Percentiles rank a stretch among this genome's conserved stretches.
These are phyloP conservation scores for Rattus rattus DNA, from an alignment of 2,113 vertebrate species.

Conservation along the genomic window DNA sequence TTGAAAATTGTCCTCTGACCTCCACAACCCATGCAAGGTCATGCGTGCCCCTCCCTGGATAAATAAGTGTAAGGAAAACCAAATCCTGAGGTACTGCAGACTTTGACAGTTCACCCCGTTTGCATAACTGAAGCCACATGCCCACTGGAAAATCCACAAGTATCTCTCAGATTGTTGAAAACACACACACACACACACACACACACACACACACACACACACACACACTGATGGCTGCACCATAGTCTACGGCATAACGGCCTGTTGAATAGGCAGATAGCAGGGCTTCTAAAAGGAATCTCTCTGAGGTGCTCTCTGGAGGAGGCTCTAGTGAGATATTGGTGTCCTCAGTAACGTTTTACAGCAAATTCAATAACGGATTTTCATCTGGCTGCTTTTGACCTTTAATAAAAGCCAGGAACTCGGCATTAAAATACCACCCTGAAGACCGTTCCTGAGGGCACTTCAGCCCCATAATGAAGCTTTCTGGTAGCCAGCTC, in stretches of 20 bases:
- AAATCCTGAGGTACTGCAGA: neutral
- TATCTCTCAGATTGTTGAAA: conserved; percentile 28
- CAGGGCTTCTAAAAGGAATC: neutral
- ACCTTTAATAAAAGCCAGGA: conserved; percentile 76
- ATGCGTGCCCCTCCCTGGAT: neutral
- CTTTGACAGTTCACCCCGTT: neutral
- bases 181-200: neutral
- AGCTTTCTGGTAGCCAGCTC: neutral
- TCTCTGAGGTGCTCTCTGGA: neutral
- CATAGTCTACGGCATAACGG: neutral
- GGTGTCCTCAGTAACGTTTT: conserved; percentile 66
- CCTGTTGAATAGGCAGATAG: neutral
- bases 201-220: no score
- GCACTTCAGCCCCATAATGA: neutral
- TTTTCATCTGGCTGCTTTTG: conserved; percentile 72
- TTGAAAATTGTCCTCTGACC: neutral
- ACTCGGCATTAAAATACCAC: conserved; percentile 61
- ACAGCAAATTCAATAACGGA: conserved; percentile 70
- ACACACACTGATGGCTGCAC: neutral
- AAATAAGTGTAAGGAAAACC: neutral
- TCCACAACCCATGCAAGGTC: neutral
- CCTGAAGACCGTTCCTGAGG: conserved; percentile 51
- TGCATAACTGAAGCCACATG: neutral
- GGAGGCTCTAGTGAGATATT: conserved; percentile 15
- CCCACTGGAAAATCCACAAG: neutral